Percentiles rank a stretch among this genome's conserved stretches.
Conservation (phyloP, 2,113 vertebrate genomes). For the Arizona elegans region DNA sequence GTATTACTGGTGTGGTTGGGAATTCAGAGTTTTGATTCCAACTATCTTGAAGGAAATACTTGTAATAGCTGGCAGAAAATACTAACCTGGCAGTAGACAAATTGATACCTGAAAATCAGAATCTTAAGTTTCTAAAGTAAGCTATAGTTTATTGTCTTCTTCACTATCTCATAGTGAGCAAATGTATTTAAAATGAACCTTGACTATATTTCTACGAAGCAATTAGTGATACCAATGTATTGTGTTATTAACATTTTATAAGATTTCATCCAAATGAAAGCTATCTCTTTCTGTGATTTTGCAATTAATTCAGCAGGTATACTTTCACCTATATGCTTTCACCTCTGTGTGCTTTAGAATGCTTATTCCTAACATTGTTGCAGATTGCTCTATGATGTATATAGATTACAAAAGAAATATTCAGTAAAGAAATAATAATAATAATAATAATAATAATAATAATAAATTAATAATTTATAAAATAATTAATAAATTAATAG, state of each 20-base stretch:
- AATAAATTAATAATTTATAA: no score
- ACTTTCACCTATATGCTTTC: neutral
- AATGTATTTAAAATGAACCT: neutral
- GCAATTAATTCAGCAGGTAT: neutral
- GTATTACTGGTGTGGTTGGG: neutral
- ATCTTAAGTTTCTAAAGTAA: neutral
- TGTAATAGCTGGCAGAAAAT: neutral
- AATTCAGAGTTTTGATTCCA: neutral
- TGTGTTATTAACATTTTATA: neutral
- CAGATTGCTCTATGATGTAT: constrained; percentile 18
- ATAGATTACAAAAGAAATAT: constrained; percentile 22
- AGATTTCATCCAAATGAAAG: neutral
- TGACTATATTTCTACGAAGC: neutral
- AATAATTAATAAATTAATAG: no score
- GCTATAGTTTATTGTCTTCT: neutral
- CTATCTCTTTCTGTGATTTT: neutral
- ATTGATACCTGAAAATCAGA: neutral
- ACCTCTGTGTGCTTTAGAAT: neutral
- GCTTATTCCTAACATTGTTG: constrained; percentile 9
- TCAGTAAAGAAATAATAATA: neutral
- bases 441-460: no score
- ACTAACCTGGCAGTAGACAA: neutral
- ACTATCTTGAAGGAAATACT: neutral
- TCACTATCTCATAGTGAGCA: neutral
- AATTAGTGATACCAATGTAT: neutral